These are phyloP conservation scores for Brachyistius frenatus DNA, from an alignment of 2,113 vertebrate genomes.

Conservation along the genomic window DNA sequence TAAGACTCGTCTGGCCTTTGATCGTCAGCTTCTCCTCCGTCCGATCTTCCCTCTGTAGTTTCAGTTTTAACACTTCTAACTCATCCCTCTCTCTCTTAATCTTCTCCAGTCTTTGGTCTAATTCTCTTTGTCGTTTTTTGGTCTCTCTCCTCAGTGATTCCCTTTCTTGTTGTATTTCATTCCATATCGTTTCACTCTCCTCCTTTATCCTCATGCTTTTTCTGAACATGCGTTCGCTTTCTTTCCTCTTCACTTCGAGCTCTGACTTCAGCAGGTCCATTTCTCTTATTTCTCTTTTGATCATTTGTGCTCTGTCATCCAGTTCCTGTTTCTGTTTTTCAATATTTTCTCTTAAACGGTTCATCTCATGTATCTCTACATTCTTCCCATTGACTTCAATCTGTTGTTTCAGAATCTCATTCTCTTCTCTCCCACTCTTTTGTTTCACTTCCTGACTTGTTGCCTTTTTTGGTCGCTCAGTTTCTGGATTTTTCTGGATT, in stretches of 20 bases:
- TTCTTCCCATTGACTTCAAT: neutral
- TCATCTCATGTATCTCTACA: slow-evolving; percentile 30
- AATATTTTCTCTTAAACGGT: slow-evolving; percentile 19
- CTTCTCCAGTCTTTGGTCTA: slow-evolving; percentile 57
- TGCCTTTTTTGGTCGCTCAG: neutral
- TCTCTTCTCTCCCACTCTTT: slow-evolving; percentile 31
- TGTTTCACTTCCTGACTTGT: slow-evolving; percentile 23
- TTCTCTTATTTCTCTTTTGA: slow-evolving; percentile 65
- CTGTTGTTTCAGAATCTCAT: slow-evolving; percentile 42
- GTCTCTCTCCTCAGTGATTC: slow-evolving; percentile 23
- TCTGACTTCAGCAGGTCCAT: slow-evolving; percentile 68
- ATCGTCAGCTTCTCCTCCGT: slow-evolving; percentile 6
- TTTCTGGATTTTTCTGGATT: neutral
- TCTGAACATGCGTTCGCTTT: slow-evolving; percentile 39
- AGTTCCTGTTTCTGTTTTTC: slow-evolving; percentile 45
- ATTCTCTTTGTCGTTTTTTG: slow-evolving; percentile 40
- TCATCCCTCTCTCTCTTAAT: slow-evolving; percentile 51
- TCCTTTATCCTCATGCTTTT: slow-evolving; percentile 48
- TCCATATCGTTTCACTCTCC: slow-evolving; percentile 37
- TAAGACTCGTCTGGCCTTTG: neutral
- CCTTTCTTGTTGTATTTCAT: slow-evolving; percentile 52
- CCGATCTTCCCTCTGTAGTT: slow-evolving; percentile 46
- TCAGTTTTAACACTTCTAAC: slow-evolving; percentile 37
- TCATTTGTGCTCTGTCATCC: slow-evolving; percentile 26
- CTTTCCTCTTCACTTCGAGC: slow-evolving; percentile 59